A percentile compares a stretch with the other conserved stretches of the same genome.
Conservation (phyloP, 2,888 invertebrate genomes). For the Ptilodon capucinus region DNA sequence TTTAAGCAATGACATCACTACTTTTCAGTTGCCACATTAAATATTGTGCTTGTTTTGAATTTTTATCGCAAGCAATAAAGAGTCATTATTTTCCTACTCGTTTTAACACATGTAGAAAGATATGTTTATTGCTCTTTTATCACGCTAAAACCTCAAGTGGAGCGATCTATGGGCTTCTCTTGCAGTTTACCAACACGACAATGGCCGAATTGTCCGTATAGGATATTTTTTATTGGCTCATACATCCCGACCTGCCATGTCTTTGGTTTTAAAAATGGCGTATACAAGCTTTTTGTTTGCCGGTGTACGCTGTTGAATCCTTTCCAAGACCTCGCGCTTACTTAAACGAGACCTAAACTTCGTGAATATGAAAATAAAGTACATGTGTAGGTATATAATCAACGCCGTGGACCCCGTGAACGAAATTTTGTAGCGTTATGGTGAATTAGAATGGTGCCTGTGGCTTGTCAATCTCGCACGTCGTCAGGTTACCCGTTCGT, state of each 20-base stretch:
- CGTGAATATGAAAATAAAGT: slow-evolving; percentile 82
- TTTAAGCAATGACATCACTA: too few relatives aligned
- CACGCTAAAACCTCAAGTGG: slow-evolving; percentile 77
- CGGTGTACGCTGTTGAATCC: slow-evolving; percentile 81
- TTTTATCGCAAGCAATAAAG: neutral
- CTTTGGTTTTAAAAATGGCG: slow-evolving; percentile 85
- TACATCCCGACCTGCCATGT: slow-evolving; percentile 81
- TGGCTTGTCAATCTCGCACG: slow-evolving; percentile 80
- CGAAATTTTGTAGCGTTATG: slow-evolving; percentile 78
- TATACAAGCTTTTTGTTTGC: slow-evolving; percentile 85
- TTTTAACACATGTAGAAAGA: slow-evolving; percentile 76
- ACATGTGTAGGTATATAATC: slow-evolving; percentile 81
- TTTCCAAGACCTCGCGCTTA: slow-evolving; percentile 70
- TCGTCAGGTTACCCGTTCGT: slow-evolving; percentile 79
- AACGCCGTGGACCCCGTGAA: slow-evolving; percentile 76
- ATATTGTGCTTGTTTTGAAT: neutral
- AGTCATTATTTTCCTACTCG: slow-evolving; percentile 60
- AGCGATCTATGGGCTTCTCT: slow-evolving; percentile 80
- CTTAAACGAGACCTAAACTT: slow-evolving; percentile 68
- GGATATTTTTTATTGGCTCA: slow-evolving; percentile 81
- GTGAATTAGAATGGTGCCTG: slow-evolving; percentile 83
- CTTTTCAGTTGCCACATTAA: neutral
- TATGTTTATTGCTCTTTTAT: slow-evolving; percentile 79
- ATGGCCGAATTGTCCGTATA: slow-evolving; percentile 80
- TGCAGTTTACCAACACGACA: slow-evolving; percentile 83